Conservation (phyloP, 1,140 invertebrate species). For the Temnothorax longispinosus region DNA sequence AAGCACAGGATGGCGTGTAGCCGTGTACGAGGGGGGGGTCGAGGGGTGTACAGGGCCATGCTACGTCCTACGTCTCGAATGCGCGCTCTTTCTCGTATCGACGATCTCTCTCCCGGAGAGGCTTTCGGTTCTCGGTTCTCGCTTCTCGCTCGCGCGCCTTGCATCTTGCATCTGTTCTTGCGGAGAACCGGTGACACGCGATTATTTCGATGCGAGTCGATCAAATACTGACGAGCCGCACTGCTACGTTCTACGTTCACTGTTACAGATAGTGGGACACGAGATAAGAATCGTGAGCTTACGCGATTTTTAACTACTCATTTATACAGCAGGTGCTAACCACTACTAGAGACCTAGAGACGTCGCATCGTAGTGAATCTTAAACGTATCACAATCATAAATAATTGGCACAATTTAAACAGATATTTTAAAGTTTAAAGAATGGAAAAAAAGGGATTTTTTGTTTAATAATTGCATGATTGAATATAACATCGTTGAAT, state of each 20-base stretch:
- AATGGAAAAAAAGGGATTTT: too few relatives aligned
- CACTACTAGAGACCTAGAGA: slow-evolving; percentile 6
- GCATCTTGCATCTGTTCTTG: background rate
- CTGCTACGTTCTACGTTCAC: background rate
- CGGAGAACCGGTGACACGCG: slow-evolving; percentile 32
- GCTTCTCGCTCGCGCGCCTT: slow-evolving; percentile 35
- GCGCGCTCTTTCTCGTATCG: slow-evolving; percentile 63
- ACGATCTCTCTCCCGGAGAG: slow-evolving; percentile 12
- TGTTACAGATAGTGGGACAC: slow-evolving; percentile 23
- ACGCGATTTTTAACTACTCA: slow-evolving; percentile 28
- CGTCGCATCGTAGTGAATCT: too few relatives aligned
- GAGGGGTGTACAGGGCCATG: background rate
- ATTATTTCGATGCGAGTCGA: slow-evolving; percentile 49
- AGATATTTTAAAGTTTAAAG: too few relatives aligned
- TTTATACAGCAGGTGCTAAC: slow-evolving; percentile 35
- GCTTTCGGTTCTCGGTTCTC: slow-evolving; percentile 47
- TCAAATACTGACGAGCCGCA: background rate
- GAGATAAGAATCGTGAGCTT: slow-evolving; percentile 27
- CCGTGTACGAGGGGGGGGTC: background rate
- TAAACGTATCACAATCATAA: too few relatives aligned
- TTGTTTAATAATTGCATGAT: too few relatives aligned
- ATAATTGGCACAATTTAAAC: too few relatives aligned
- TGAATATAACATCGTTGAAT: too few relatives aligned
- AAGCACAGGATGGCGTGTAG: slow-evolving; percentile 21
- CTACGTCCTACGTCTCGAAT: slow-evolving; percentile 23